Base-by-base conservation (phyloP, 1,140 invertebrate species). In the Eufriesea mexicana region DNA sequence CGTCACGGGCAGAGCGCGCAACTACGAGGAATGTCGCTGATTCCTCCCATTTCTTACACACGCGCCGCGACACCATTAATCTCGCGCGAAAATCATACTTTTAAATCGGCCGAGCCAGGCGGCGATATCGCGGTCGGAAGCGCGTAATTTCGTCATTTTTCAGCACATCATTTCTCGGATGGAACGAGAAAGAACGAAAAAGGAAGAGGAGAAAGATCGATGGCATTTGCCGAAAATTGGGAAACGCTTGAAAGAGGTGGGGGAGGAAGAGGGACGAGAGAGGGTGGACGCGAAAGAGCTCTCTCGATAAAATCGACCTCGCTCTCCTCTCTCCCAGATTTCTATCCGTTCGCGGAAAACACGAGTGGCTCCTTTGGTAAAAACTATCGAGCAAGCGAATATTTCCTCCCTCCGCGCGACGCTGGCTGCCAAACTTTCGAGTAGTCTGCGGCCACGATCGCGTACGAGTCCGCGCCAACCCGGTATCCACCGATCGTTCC, bases 321-420 rank as follows among this genome's bases (percentile, higher is more conserved):
- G 20, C 20, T 64, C 20, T 51, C n/a, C 10, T 14, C 47, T n/a
- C 47, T 35, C 20, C 49, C n/a, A 23, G 49, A 66, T 77, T 77
- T 67, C 35, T 25, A 49, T 9, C 47, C 6, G 75, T 45, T 84
- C 16, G 71, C 49, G 64, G 45, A 59, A 67, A 73, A 82, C 23
- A 54, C 62, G 42, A 28, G 67, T 51, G 62, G 20, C 35, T 54
- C 16, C 35, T 42, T 0, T 35, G 66, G 8, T 35, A 42, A 62
- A 81, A 85, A 35, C 35, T 49, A 74, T 61, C 79, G 73, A 85
- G 54, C 84, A 47, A 45, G 35, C 57, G 84, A 70, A 55, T 51
- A 42, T 62, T 76, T 42, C 12, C 64, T 49, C 20, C 2, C 25
- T 2, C 4, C 9, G 4, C 20, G 25, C 23, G 49, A 7, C 23